phyloP scores from a whole-genome alignment of 2,113 vertebrate species.

The Deroptyus accipitrinus region DNA sequence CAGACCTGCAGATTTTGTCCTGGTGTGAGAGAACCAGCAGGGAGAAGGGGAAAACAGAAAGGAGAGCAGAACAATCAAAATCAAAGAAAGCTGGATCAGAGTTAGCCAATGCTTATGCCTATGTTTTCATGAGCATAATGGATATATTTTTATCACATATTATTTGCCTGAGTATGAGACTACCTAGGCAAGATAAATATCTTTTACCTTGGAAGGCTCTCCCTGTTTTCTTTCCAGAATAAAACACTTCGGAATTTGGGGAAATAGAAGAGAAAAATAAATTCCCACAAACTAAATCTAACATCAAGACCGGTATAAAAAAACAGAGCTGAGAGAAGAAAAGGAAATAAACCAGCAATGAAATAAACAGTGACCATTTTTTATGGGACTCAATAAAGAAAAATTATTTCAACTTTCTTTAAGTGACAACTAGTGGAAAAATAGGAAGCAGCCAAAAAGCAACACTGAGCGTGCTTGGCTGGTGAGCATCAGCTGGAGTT shows the following conservation, averaged over 20 bases:
- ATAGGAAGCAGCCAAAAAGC: background rate
- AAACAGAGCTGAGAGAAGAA: background rate
- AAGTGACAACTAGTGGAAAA: conserved; percentile 34
- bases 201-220: background rate
- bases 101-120: background rate
- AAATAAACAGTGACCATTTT: conserved; percentile 20
- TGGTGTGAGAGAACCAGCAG: background rate
- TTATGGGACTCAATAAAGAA: conserved; percentile 23
- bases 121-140: background rate
- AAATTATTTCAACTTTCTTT: conserved; percentile 24
- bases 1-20: background rate
- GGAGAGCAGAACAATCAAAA: background rate
- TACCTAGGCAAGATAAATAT: conserved; percentile 1
- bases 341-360: conserved; percentile 27
- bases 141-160: background rate
- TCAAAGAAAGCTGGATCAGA: background rate
- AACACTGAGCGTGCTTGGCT: background rate
- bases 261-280: conserved; percentile 37
- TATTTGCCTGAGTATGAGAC: background rate
- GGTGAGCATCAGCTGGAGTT: background rate
- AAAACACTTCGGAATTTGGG: conserved; percentile 2
- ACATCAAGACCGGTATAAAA: conserved; percentile 1
- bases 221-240: background rate
- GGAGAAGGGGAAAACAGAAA: background rate
- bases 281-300: conserved; percentile 7